Percentiles rank a stretch among this genome's conserved stretches.
These are phyloP conservation scores for Holothuria leucospilota DNA, from an alignment of 53 echinoderm and acorn worm genomes.

Conservation along the genomic window DNA sequence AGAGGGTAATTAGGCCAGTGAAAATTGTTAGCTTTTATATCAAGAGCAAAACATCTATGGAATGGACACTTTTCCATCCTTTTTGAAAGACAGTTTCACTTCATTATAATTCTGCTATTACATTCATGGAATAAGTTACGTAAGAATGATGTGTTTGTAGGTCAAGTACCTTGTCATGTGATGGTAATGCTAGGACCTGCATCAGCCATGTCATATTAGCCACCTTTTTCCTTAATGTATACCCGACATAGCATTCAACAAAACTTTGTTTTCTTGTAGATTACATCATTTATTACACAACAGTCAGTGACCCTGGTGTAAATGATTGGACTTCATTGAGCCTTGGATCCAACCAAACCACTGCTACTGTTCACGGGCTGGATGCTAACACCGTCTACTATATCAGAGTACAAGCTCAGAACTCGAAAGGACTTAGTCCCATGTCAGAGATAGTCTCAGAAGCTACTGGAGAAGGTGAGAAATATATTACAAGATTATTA, in stretches of 20 bases:
- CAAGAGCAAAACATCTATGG: too few relatives aligned
- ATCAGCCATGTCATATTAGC: too few relatives aligned
- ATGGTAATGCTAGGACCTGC: too few relatives aligned
- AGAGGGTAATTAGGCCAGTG: too few relatives aligned
- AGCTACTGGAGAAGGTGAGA: constrained; percentile 25
- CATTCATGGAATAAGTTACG: too few relatives aligned
- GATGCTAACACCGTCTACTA: constrained; percentile 71
- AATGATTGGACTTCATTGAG: constrained; percentile 49
- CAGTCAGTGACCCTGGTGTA: constrained; percentile 34
- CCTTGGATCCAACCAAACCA: constrained; percentile 60
- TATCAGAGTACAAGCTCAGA: constrained; percentile 74
- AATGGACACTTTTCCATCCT: too few relatives aligned
- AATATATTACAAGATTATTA: neutral
- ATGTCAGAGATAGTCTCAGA: constrained; percentile 60
- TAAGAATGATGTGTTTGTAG: too few relatives aligned
- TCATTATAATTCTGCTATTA: too few relatives aligned
- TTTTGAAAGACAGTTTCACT: too few relatives aligned
- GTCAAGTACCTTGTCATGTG: too few relatives aligned
- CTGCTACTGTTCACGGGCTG: constrained; percentile 60
- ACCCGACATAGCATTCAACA: neutral
- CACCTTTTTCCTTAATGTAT: too few relatives aligned
- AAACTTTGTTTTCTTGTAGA: constrained; percentile 48
- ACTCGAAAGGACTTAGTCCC: constrained; percentile 73
- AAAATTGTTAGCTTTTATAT: too few relatives aligned
- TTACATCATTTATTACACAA: constrained; percentile 77